These are phyloP conservation scores for Pseudochirops corinnae DNA, from an alignment of 2,797 vertebrate genomes.

Conservation along the genomic window DNA sequence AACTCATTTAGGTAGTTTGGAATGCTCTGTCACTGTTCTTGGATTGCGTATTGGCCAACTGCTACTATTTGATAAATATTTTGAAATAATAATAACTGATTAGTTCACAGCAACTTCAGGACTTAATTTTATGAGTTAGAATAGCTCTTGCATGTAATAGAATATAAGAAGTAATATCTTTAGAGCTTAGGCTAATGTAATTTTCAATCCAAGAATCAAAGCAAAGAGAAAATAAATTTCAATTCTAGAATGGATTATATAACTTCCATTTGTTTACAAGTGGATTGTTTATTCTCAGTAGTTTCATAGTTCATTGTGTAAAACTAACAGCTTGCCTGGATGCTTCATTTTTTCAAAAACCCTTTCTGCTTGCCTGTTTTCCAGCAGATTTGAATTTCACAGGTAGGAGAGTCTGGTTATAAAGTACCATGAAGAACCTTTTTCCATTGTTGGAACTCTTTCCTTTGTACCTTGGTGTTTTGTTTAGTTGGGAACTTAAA, in stretches of 20 bases:
- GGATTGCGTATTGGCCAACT: background rate
- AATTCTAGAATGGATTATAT: conserved; percentile 20
- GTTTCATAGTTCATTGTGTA: background rate
- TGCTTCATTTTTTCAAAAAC: background rate
- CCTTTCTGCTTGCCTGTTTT: background rate
- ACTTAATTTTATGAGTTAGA: conserved; percentile 27
- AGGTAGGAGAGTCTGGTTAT: background rate
- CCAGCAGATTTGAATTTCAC: conserved; percentile 20
- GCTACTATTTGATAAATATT: conserved; percentile 28
- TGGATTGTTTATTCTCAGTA: background rate
- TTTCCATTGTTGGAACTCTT: background rate
- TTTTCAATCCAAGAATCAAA: conserved; percentile 29
- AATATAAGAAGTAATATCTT: conserved; percentile 22
- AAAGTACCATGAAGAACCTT: background rate
- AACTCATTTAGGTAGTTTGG: background rate
- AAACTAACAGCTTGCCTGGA: background rate
- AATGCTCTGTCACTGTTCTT: background rate
- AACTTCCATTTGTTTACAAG: background rate
- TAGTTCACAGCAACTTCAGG: conserved; percentile 10
- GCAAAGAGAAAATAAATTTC: conserved; percentile 21
- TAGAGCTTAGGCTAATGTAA: background rate
- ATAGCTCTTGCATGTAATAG: conserved; percentile 13
- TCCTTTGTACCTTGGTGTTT: background rate
- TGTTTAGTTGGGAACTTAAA: conserved; percentile 2
- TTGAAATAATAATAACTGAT: conserved; percentile 17